Evolutionary conservation across 1,140 invertebrate species (phyloP), one percentile per base, ranked within the genome.

Genomic region (Pemphigus obesinymphae): DNA sequence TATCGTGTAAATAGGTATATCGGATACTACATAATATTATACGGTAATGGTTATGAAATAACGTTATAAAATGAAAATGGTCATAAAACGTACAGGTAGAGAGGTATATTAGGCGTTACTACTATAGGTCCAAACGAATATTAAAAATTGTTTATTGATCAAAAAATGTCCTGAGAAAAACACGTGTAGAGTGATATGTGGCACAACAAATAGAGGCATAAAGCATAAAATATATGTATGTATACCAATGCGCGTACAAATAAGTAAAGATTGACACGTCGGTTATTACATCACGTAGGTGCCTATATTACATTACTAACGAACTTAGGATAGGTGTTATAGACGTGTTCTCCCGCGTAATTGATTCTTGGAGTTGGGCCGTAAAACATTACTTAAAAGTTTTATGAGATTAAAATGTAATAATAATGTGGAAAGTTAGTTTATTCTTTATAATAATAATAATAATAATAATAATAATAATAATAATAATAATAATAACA

Each of bases 281-380:
- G 23, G 66, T 70, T 70, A 43, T 66, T 37, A 70, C 37, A 70
- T 70, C 66, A 70, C 37, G 34, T 70, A 70, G n/a, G n/a, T n/a
- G n/a, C 43, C 34, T 68, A 68, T 1, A 23, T 37, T 34, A n/a
- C n/a, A n/a, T n/a, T n/a, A n/a, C n/a, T n/a, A n/a, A n/a, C n/a
- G n/a, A n/a, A n/a, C n/a, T n/a, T n/a, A n/a, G 20, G 20, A 68
- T 10, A 40, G 34, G 10, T 37, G 29, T 70, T 7, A 70, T 43
- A 2, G 43, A 70, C 40, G 7, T 40, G 31, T 43, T 70, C 17
- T n/a, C 43, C 66, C 37, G 66, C 45, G 20, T 34, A 45, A 45
- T 70, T 70, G 23, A 70, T 23, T 45, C 13, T 70, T 43, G 68
- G 37, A 43, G 68, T 70, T 15, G 40, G 37, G 40, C 68, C 37